These are phyloP conservation scores for Eclectus roratus DNA, from an alignment of 2,113 vertebrate species.

Conservation along the genomic window DNA sequence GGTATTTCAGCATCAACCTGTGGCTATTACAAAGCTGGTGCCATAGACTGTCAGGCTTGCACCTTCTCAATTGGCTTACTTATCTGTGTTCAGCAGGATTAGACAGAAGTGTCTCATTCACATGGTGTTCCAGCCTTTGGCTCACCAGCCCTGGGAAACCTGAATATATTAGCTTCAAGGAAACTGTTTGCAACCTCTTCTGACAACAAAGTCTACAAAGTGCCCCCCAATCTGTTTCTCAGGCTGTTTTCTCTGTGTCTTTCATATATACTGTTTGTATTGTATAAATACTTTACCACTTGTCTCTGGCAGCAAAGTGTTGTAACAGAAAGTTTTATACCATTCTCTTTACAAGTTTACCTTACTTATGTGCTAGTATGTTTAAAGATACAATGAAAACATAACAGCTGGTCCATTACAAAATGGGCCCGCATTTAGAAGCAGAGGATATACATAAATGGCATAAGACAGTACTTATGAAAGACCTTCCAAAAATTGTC, in stretches of 20 bases:
- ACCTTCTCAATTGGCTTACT: constrained; percentile 66
- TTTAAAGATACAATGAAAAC: background rate
- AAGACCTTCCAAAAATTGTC: background rate
- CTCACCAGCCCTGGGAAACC: constrained; percentile 58
- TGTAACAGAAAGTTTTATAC: background rate
- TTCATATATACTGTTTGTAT: constrained; percentile 8
- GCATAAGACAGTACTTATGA: background rate
- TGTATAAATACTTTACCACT: background rate
- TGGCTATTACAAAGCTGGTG: constrained; percentile 58
- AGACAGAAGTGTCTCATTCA: constrained; percentile 71
- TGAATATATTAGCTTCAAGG: constrained; percentile 71
- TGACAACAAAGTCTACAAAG: constrained; percentile 39
- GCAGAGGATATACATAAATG: background rate
- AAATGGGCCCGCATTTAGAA: background rate
- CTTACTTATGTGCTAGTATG: background rate
- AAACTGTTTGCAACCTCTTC: constrained; percentile 46
- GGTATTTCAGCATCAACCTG: constrained; percentile 54
- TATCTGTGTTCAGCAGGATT: constrained; percentile 70
- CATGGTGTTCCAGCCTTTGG: constrained; percentile 47
- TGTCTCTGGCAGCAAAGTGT: background rate
- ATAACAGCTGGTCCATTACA: background rate
- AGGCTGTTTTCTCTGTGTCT: constrained; percentile 7
- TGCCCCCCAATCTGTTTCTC: constrained; percentile 35
- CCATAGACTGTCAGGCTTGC: constrained; percentile 57
- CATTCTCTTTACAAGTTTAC: background rate